phyloP scores from a whole-genome alignment of 2,797 vertebrate species.

The Arctocebus calabarensis region DNA sequence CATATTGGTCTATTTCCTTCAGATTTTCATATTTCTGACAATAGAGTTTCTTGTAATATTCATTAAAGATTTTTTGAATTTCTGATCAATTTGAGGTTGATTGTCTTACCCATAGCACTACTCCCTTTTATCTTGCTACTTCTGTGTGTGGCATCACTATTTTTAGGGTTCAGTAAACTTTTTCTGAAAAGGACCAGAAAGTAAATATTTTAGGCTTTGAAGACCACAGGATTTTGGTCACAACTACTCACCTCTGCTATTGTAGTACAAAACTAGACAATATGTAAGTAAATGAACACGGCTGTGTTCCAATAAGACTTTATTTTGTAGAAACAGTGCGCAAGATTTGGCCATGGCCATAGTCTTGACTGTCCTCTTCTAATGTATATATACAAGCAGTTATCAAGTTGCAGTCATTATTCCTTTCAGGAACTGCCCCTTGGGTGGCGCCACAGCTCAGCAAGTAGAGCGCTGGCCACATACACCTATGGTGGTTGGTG shows the following conservation, averaged over 20 bases:
- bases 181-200: background rate
- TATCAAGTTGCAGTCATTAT: background rate
- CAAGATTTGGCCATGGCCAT: background rate
- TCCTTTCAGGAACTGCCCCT: background rate
- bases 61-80: too few relatives aligned
- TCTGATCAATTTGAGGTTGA: background rate
- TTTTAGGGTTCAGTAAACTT: background rate
- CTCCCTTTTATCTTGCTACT: background rate
- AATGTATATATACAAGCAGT: background rate
- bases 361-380: background rate
- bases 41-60: too few relatives aligned
- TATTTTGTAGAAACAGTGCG: conserved; percentile 4
- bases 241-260: background rate
- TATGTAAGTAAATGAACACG: background rate
- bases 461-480: too few relatives aligned
- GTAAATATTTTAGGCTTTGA: background rate
- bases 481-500: too few relatives aligned
- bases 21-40: too few relatives aligned
- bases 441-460: too few relatives aligned
- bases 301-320: background rate
- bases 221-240: background rate
- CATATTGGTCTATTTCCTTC: too few relatives aligned
- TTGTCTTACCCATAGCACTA: background rate
- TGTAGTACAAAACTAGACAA: background rate
- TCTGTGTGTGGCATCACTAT: background rate